Evolutionary conservation across 2,113 vertebrate genomes (phyloP), one percentile per base, ranked within the genome.

Genomic region (Serinus canaria): DNA sequence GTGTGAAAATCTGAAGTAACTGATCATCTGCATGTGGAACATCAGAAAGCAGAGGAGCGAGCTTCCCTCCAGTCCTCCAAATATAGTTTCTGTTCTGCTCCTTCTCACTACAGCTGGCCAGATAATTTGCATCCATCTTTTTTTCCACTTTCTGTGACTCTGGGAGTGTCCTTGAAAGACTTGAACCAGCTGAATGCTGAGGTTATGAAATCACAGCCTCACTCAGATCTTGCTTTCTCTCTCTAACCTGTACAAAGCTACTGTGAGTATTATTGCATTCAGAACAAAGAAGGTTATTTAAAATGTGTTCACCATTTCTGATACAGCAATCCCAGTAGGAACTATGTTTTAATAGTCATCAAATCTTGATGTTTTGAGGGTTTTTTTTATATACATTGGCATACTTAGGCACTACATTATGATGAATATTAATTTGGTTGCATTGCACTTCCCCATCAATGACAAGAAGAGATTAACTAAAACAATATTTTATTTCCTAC

Each of bases 401-500:
- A 1, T 77, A 44, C 7, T 84, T 58, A 80, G 44, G 27, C 35
- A 53, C 37, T 55, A 18, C 7, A 24, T 90, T 64, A 73, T 3
- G 78, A 94, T 95, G 75, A 95, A 97, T 97, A 90, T 96, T 97
- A 67, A 64, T 95, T 95, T 89, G n/a, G 66, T 94, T 68, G 41
- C 58, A 59, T 92, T 94, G 81, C 92, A 89, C 39, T 87, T 94
- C 86, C 72, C 37, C 67, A 62, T 79, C 92, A 94, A 73, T 92
- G 96, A 96, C 72, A 97, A 93, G 94, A 77, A 96, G 91, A 96
- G 56, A 96, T 97, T 95, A 97, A 97, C 96, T 97, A 96, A 98
- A 97, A 96, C 55, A 95, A 96, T 97, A 97, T 97, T 98, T 98
- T 97, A 97, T 97, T 97, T 94, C 94, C 87, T 96, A 63, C 63